Evolutionary conservation across 2,888 invertebrate species (phyloP), one percentile per base, ranked within the genome.

Genomic region (Pegoplata infirma): DNA sequence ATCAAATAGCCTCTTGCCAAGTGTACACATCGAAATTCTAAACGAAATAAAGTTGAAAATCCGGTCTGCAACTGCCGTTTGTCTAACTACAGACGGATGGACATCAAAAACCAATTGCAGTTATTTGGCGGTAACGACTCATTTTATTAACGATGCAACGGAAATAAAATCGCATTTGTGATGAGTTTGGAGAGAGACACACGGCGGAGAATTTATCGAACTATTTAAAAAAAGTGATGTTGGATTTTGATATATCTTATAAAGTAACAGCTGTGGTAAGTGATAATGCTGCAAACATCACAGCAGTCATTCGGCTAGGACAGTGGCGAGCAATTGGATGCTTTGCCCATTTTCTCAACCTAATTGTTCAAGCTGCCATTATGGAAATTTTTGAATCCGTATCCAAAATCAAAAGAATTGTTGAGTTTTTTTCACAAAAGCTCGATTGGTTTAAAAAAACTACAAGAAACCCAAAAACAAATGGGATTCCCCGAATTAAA

Each of bases 81-180:
- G 71, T 28, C 25, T 44, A 4, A 69, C 1, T 74, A n/a, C n/a
- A n/a, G n/a, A n/a, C n/a, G n/a, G n/a, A n/a, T n/a, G n/a, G n/a
- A n/a, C n/a, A n/a, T n/a, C 69, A 0, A 47, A 19, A 23, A 44
- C 19, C 0, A 49, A 72, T 10, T n/a, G 55, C 25, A 69, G 55
- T 21, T 74, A 59, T 32, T 14, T 76, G 19, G 68, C 68, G 4
- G 58, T 76, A n/a, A 80, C 80, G 4, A 73, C 56, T 0, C 80
- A 80, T 8, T 80, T n/a, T n/a, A n/a, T n/a, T n/a, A n/a, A n/a
- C n/a, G n/a, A n/a, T n/a, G n/a, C n/a, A n/a, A n/a, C n/a, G n/a
- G n/a, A n/a, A n/a, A n/a, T n/a, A n/a, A n/a, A n/a, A n/a, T n/a
- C n/a, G n/a, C n/a, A 72, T n/a, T 1, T 80, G 76, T n/a, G 40